Evolutionary conservation across 2,888 invertebrate species (phyloP), one percentile per base, ranked within the genome.

Genomic region (Eutolmus rufibarbis): DNA sequence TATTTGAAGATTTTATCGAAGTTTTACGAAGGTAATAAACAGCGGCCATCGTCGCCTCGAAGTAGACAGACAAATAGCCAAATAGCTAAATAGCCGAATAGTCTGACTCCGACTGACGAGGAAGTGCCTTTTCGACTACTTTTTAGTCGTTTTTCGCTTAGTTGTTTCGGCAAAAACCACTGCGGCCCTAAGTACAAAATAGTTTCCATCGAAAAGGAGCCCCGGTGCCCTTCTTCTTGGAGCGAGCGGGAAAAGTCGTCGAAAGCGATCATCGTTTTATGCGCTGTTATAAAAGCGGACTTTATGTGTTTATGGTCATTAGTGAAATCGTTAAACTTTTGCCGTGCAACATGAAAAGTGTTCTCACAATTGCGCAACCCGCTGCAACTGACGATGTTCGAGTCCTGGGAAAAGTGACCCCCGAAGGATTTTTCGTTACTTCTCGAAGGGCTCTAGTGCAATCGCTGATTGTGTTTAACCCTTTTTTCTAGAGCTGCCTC

Each of bases 261-360:
- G 66, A 84, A 19, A 84, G 66, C 37, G 87, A 88, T 88, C 84
- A 84, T 57, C 79, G 37, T 88, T 85, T 88, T 88, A 85, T 86
- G 87, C 87, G 78, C 31, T 56, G 78, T 87, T 88, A 87, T 88
- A 86, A 88, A 79, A 88, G 79, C 51, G 51, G 46, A 46, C 28
- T 88, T 88, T 88, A 88, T 88, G 88, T 57, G 51, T 87, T 87
- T 88, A 88, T 88, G 88, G 81, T 79, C 86, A 86, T 88, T 88
- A 88, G 87, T 87, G 85, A 88, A 79, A 78, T 88, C 88, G 86
- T 88, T 66, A 88, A 88, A 87, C 56, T 40, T 77, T 84, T 77
- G 31, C 56, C 86, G 76, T 86, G 51, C 56, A 23, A 56, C 46
- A 77, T 34, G 77, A 37, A 86, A 86, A 86, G 56, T 86, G 86